Evolutionary conservation across 2,888 invertebrate genomes (phyloP).

Genomic region (Metacarcinus magister): DNA sequence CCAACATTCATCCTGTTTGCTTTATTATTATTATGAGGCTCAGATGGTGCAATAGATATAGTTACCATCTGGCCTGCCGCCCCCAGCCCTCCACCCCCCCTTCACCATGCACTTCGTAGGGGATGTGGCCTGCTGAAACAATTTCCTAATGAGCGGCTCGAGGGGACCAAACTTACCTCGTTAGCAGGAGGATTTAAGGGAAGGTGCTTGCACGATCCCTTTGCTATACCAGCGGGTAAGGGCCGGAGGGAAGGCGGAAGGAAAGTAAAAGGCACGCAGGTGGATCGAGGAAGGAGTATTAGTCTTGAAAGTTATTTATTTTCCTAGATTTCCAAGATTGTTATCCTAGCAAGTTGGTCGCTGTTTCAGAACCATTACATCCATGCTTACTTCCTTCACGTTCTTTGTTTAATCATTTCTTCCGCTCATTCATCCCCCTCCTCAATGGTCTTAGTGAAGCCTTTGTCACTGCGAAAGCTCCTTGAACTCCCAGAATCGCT

Average conservation of each 20-base stretch:
- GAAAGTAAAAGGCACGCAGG: conserved; percentile 37
- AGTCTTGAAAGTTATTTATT: neutral
- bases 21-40: neutral
- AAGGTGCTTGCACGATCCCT: conserved; percentile 34
- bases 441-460: neutral
- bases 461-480: neutral
- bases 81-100: neutral
- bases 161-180: conserved; percentile 43
- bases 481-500: neutral
- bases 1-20: neutral
- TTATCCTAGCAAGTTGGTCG: neutral
- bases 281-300: neutral
- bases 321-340: neutral
- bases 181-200: conserved; percentile 43
- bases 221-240: conserved; percentile 27
- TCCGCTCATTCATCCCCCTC: neutral
- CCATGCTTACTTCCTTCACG: neutral
- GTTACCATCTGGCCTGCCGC: neutral
- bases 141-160: conserved; percentile 51
- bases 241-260: neutral
- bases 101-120: neutral
- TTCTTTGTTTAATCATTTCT: neutral
- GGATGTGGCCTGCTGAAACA: conserved; percentile 30
- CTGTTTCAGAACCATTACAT: neutral
- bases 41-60: neutral